These are phyloP conservation scores for Stenopsyche tienmushanensis DNA, from an alignment of 1,140 invertebrate genomes.

Conservation along the genomic window DNA sequence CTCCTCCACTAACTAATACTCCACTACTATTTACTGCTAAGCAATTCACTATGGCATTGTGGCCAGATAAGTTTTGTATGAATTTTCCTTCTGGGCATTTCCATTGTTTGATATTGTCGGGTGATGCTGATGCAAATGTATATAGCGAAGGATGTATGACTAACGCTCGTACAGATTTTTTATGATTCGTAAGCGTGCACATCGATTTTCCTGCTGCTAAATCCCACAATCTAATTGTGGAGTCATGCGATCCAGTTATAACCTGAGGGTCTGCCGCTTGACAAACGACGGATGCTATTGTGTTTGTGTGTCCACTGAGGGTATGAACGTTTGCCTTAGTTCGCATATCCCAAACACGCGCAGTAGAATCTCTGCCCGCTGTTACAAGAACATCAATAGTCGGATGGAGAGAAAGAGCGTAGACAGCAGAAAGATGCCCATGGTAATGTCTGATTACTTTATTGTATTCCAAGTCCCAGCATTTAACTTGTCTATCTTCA, in stretches of 20 bases:
- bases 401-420: slow-evolving; percentile 92
- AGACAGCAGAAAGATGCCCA: slow-evolving; percentile 96
- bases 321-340: slow-evolving; percentile 99
- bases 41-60: slow-evolving; percentile 97
- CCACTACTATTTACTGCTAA: slow-evolving; percentile 92
- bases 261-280: slow-evolving; percentile 93
- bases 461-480: slow-evolving; percentile 99
- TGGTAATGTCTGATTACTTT: slow-evolving; percentile 99
- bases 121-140: slow-evolving; percentile 96
- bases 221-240: slow-evolving; percentile 94
- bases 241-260: slow-evolving; percentile 80
- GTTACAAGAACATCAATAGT: slow-evolving; percentile 94
- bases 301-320: slow-evolving; percentile 95
- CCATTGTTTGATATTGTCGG: slow-evolving; percentile 99
- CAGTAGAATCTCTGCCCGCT: slow-evolving; percentile 92
- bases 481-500: slow-evolving; percentile 99
- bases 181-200: slow-evolving; percentile 97
- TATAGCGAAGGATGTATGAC: slow-evolving; percentile 90
- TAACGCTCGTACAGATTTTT: slow-evolving; percentile 94
- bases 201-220: slow-evolving; percentile 92
- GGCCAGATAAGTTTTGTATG: slow-evolving; percentile 95
- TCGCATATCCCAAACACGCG: slow-evolving; percentile 97
- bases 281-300: slow-evolving; percentile 90
- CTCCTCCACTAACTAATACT: slow-evolving; percentile 95
- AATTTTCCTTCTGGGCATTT: slow-evolving; percentile 98